Evolutionary conservation across 2,888 invertebrate genomes (phyloP).

Genomic region (Entomobrya multifasciata): DNA sequence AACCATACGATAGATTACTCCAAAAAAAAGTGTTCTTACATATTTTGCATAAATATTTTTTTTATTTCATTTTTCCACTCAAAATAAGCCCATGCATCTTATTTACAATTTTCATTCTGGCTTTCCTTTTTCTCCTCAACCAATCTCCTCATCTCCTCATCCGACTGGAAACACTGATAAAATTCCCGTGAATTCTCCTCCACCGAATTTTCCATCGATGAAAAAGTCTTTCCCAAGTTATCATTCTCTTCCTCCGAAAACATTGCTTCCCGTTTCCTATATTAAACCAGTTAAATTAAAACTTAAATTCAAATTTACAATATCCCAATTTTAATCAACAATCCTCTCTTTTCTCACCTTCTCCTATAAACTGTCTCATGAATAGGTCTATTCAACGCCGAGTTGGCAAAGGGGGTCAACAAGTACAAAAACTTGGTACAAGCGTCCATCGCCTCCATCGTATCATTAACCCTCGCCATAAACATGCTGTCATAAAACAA

Average conservation of each 20-base stretch:
- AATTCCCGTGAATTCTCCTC: too few relatives aligned
- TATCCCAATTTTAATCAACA: too few relatives aligned
- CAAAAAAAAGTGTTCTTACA: too few relatives aligned
- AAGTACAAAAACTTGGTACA: slow-evolving; percentile 60
- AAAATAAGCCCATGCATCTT: too few relatives aligned
- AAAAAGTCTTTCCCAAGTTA: neutral
- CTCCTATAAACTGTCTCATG: slow-evolving; percentile 47
- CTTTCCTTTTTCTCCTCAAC: slow-evolving; percentile 9
- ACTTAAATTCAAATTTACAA: neutral
- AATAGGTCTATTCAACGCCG: slow-evolving; percentile 63
- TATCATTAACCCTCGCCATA: slow-evolving; percentile 60
- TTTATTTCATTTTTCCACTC: too few relatives aligned
- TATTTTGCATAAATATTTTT: too few relatives aligned
- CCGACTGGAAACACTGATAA: too few relatives aligned
- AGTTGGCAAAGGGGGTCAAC: slow-evolving; percentile 63
- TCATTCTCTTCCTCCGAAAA: neutral
- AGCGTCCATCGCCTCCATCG: slow-evolving; percentile 70
- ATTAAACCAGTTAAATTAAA: neutral
- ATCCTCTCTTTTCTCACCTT: slow-evolving; percentile 5
- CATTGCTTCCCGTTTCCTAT: too few relatives aligned
- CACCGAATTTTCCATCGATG: slow-evolving; percentile 32
- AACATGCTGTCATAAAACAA: slow-evolving; percentile 65
- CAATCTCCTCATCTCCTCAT: too few relatives aligned
- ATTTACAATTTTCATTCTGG: too few relatives aligned
- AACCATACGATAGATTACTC: too few relatives aligned